These are phyloP conservation scores for Plectrocnemia conspersa DNA, from an alignment of 1,140 invertebrate genomes.

Conservation along the genomic window DNA sequence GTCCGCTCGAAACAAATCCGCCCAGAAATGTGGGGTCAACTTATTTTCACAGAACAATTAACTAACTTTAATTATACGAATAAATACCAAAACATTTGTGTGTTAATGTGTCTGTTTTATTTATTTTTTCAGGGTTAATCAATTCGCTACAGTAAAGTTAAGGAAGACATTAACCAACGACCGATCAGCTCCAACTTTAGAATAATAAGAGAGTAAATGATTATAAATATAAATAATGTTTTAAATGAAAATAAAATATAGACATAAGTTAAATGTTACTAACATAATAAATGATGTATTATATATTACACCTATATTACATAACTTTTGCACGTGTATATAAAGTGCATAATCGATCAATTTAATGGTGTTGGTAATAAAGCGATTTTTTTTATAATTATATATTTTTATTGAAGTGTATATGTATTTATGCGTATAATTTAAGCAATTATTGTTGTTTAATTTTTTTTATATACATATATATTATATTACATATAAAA, in stretches of 20 bases:
- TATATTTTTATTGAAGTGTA: slow-evolving; percentile 19
- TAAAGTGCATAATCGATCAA: background rate
- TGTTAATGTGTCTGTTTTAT: background rate
- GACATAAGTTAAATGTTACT: background rate
- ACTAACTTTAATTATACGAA: background rate
- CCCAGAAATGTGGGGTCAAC: slow-evolving; percentile 6
- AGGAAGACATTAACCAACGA: slow-evolving; percentile 82
- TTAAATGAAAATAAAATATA: slow-evolving; percentile 3
- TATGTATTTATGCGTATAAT: background rate
- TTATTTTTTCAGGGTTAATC: slow-evolving; percentile 62
- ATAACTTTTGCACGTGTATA: background rate
- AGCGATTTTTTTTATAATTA: background rate
- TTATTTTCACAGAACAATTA: slow-evolving; percentile 4
- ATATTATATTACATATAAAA: slow-evolving; percentile 5
- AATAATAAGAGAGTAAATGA: slow-evolving; percentile 39
- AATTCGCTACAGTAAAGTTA: slow-evolving; percentile 80
- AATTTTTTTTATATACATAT: background rate
- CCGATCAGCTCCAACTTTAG: slow-evolving; percentile 71
- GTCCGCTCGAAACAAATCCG: background rate
- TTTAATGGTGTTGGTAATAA: slow-evolving; percentile 3
- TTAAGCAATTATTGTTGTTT: background rate
- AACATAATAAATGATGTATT: slow-evolving; percentile 2
- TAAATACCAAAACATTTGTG: background rate
- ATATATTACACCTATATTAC: background rate
- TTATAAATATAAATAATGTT: slow-evolving; percentile 10